Percentiles rank a stretch among this genome's conserved stretches.
These are phyloP conservation scores for Spilarctia lutea DNA, from an alignment of 2,888 invertebrate species.

Conservation along the genomic window DNA sequence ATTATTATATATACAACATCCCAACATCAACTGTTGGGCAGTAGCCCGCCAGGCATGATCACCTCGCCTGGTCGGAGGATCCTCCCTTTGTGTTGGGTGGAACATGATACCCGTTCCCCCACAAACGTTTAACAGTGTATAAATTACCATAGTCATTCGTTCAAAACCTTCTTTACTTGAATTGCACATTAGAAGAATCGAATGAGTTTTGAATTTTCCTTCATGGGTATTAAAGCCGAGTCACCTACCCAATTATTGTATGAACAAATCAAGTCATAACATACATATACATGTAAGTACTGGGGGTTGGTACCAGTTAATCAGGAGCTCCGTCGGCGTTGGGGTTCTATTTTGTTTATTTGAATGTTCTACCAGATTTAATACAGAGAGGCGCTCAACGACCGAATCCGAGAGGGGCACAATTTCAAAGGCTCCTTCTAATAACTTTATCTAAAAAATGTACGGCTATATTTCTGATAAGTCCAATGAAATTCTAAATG, in stretches of 20 bases:
- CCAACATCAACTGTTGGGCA: too few species aligned
- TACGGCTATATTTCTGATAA: conserved; percentile 4
- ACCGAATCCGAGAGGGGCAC: conserved; percentile 51
- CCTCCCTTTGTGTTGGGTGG: too few species aligned
- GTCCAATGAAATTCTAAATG: too few species aligned
- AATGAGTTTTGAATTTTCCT: neutral
- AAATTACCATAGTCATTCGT: too few species aligned
- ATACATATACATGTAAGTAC: conserved; percentile 23
- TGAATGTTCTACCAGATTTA: conserved; percentile 62
- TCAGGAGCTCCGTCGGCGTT: conserved; percentile 50
- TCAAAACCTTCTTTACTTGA: too few species aligned
- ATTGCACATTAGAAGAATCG: neutral
- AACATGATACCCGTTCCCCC: too few species aligned
- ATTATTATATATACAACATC: too few species aligned
- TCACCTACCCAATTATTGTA: conserved; percentile 18
- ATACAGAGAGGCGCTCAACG: conserved; percentile 56
- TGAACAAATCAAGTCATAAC: conserved; percentile 26
- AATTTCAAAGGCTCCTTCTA: conserved; percentile 26
- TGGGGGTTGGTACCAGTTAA: conserved; percentile 55
- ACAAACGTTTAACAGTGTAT: too few species aligned
- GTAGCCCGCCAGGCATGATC: too few species aligned
- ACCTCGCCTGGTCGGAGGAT: too few species aligned
- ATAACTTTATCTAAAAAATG: conserved; percentile 25
- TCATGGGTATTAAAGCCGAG: neutral
- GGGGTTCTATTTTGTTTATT: conserved; percentile 67